phyloP scores from a whole-genome alignment of 2,888 invertebrate genomes.

The Ophion obscuratus region DNA sequence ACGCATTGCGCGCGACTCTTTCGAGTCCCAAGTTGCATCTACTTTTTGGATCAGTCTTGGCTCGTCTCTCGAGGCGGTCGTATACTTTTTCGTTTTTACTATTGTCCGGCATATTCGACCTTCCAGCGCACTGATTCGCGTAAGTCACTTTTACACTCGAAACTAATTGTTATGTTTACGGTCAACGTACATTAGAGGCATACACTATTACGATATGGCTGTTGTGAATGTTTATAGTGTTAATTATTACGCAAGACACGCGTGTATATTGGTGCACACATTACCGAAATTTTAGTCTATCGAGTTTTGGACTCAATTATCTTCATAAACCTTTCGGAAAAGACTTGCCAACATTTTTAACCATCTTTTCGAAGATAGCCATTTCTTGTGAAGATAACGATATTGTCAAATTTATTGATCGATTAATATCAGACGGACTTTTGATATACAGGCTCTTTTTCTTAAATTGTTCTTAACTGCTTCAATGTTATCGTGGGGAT shows the following conservation, averaged over 20 bases:
- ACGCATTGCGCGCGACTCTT: conserved; percentile 14
- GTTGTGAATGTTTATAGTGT: not conserved
- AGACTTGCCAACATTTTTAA: not conserved
- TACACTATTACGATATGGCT: not conserved
- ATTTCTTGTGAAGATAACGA: too few relatives aligned
- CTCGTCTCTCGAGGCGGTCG: not conserved
- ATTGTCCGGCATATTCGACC: not conserved
- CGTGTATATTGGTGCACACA: not conserved
- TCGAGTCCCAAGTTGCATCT: not conserved
- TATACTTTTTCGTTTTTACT: not conserved
- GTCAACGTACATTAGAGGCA: not conserved
- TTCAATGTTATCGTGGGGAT: too few relatives aligned
- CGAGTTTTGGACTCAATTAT: not conserved
- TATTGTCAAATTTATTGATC: too few relatives aligned
- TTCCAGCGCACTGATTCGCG: not conserved
- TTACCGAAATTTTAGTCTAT: not conserved
- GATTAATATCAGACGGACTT: too few relatives aligned
- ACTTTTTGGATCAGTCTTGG: conserved; percentile 1
- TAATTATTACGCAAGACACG: conserved; percentile 9
- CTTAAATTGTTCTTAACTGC: too few relatives aligned
- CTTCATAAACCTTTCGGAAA: not conserved
- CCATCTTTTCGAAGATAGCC: not conserved
- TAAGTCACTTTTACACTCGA: not conserved
- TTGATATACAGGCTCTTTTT: too few relatives aligned
- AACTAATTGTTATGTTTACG: conserved; percentile 4